Base-by-base conservation (phyloP, 30 jellyfish, hydroid and myxozoan species). In the Aurelia aurita complex sp. Pacific region DNA sequence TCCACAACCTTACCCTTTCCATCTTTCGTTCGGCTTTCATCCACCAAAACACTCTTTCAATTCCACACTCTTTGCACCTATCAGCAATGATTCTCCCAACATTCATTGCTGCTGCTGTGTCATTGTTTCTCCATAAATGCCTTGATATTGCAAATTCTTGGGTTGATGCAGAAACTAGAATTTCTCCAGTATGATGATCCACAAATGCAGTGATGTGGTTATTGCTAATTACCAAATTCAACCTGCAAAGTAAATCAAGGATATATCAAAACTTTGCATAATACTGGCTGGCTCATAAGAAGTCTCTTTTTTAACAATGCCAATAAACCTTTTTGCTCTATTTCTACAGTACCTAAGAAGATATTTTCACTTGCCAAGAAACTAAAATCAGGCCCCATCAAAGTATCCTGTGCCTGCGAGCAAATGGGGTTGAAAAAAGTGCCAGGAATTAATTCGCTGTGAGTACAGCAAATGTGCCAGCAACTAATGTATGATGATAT, bases 121-220 rank as follows among this genome's bases (percentile, higher is more conserved):
- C 98, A 42, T 95, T 92, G 65, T 86, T 92, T 62, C 89, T 87
- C 86, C 86, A 91, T 34, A 92, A 43, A n/a, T 85, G 95, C 35
- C 87, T 78, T 67, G 97, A 94, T 38, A 92, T 86, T 34, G 78
- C 68, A 77, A 77, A 83, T 83, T 92, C 98, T 69, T 82, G 85
- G 10, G 98, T 92, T 35, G 97, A 81, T 64, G 98, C 98, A 64
- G 91, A 92, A 19, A 76, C 94, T 6, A 92, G 79, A 1, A 92
- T 79, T 23, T 82, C 85, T 11, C 98, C 98, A 75, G 86, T 70
- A 62, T 86, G 78, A 61, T 92, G 94, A 38, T 86, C 97, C 75
- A 92, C 94, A 73, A 1, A 92, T 1, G 97, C 98, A 46, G 89
- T 92, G 8, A 85, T 92, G 73, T 92, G 98, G 42, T 86, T 64